phyloP scores from a whole-genome alignment of 1,140 invertebrate species.

The Phthorimaea operculella region DNA sequence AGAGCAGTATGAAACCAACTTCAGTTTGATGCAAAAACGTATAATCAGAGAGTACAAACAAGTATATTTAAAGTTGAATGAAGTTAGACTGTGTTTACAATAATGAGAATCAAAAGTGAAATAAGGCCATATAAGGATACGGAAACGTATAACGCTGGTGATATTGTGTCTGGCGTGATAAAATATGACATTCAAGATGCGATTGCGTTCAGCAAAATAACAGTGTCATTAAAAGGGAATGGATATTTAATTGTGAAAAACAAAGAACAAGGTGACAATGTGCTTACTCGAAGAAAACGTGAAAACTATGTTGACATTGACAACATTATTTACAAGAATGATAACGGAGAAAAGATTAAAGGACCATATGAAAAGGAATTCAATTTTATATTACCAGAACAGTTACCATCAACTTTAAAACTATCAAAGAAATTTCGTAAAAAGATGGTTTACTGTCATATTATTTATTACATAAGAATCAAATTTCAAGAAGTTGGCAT shows the following conservation, averaged over 20 bases:
- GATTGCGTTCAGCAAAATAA: conserved; percentile 23
- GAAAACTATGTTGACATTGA: conserved; percentile 12
- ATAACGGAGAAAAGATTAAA: neutral
- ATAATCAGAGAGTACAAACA: no score
- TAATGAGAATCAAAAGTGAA: conserved; percentile 30
- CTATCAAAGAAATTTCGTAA: neutral
- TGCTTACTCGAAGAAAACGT: conserved; percentile 4
- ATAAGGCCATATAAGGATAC: conserved; percentile 23
- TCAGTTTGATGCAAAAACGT: no score
- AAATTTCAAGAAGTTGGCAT: neutral
- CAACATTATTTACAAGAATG: conserved; percentile 9
- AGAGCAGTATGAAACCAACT: no score
- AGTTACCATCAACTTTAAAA: neutral
- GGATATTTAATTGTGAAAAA: conserved; percentile 17
- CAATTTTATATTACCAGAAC: neutral
- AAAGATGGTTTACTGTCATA: neutral
- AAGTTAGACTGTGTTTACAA: neutral
- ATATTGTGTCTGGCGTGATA: conserved; percentile 24
- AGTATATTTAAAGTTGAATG: no score
- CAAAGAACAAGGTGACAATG: conserved; percentile 5
- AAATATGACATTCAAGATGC: conserved; percentile 23
- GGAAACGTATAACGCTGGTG: conserved; percentile 20
- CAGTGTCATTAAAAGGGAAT: conserved; percentile 26
- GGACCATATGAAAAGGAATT: conserved; percentile 1
- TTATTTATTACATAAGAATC: conserved; percentile 2